Conservation (phyloP, 2,888 invertebrate species). For the Drosophila monieri region DNA sequence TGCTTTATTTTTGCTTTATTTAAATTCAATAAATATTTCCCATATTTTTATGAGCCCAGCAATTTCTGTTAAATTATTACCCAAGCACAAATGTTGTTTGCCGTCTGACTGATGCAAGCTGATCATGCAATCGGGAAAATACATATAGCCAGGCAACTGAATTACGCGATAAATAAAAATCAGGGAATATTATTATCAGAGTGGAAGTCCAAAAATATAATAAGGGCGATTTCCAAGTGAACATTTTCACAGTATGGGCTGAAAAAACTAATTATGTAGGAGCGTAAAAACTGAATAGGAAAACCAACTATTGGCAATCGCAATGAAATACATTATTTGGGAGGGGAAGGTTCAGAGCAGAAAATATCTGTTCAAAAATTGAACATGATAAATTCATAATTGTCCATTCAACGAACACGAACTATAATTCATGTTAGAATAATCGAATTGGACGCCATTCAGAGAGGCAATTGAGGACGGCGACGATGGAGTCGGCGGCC, state of each 20-base stretch:
- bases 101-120: constrained; percentile 35
- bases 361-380: constrained; percentile 77
- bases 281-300: constrained; percentile 40
- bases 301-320: constrained; percentile 40
- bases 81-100: constrained; percentile 49
- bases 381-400: constrained; percentile 81
- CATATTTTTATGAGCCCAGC: constrained; percentile 64
- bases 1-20: constrained; percentile 43
- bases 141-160: constrained; percentile 9
- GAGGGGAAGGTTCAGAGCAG: constrained; percentile 61
- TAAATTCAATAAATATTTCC: constrained; percentile 74
- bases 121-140: constrained; percentile 23
- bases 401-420: constrained; percentile 80
- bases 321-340: constrained; percentile 21
- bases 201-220: background rate
- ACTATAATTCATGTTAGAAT: constrained; percentile 80
- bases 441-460: constrained; percentile 80
- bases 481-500: constrained; percentile 62
- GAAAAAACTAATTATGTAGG: constrained; percentile 72
- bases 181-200: background rate
- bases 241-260: constrained; percentile 28
- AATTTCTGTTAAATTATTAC: constrained; percentile 68
- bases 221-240: constrained; percentile 30
- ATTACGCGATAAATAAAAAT: constrained; percentile 19
- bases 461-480: constrained; percentile 76